Conservation (phyloP, 2,113 vertebrate species). For the Hemichromis elongatus region DNA sequence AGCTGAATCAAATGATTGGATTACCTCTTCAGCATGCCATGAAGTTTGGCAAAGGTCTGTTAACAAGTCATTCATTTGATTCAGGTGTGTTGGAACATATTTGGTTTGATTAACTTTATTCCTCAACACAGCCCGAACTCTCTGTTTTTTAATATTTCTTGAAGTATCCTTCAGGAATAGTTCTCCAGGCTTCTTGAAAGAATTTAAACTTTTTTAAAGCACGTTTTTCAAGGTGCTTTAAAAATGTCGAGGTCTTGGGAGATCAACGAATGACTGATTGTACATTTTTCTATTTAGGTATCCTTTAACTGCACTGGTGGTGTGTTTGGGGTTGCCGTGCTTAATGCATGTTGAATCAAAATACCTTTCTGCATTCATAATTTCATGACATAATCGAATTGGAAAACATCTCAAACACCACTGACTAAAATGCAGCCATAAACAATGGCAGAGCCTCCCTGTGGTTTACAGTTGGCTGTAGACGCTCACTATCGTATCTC, state of each 20-base stretch:
- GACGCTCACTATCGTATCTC: fast-evolving
- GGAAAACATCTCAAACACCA: not conserved
- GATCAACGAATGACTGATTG: not conserved
- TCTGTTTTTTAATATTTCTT: not conserved
- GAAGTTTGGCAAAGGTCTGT: no score
- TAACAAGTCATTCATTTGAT: no score
- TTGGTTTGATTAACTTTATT: not conserved
- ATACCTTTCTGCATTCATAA: not conserved
- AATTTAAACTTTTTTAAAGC: no score
- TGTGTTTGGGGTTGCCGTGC: not conserved
- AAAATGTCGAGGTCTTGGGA: not conserved
- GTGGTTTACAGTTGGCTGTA: not conserved
- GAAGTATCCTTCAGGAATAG: not conserved
- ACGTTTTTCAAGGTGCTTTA: no score
- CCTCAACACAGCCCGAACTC: not conserved
- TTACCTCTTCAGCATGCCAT: no score
- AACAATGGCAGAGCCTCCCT: fast-evolving
- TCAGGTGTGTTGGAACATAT: not conserved
- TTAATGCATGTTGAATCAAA: fast-evolving
- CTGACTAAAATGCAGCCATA: not conserved
- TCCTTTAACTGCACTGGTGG: not conserved
- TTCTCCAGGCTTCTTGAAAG: not conserved
- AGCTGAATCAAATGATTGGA: no score
- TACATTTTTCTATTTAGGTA: not conserved
- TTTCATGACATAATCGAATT: not conserved